Evolutionary conservation across 1,140 invertebrate genomes (phyloP), one percentile per base, ranked within the genome.

Genomic region (Medauroidea extradentata): DNA sequence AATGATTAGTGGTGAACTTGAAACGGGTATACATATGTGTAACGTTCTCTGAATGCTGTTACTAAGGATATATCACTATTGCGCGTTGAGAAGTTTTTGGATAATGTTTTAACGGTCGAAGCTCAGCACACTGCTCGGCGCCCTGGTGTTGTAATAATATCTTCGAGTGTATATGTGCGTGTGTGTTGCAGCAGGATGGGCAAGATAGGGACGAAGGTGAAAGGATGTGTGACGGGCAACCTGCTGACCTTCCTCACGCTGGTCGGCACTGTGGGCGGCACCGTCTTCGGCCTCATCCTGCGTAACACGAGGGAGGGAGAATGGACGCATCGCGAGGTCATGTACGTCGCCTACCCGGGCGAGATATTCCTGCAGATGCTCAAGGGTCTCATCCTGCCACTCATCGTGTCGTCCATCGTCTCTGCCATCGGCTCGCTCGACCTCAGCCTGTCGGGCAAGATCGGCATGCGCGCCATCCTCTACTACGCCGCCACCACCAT

Each of bases 401-500:
- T 96, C 59, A 83, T 96, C 60, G 84, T 94, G 5, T 86, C 91
- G 0, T 94, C 91, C 16, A 90, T 96, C 34, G 85, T 94, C 14
- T 89, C 89, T 24, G 92, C 92, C 4, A 90, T 95, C 52, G 92
- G 90, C 25, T 87, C 85, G 14, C 75, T 94, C 57, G 90, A 94
- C 74, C 42, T 89, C 43, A 85, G 81, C 69, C 80, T 89, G 68
- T 89, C 86, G 51, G 85, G 85, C 75, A 83, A 83, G 63, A 90
- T 94, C 59, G 86, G 87, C 42, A 73, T 83, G 25, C 80, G 93
- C 53, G 90, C 94, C 3, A 86, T 96, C 48, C 79, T 87, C 18
- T 97, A 96, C 75, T 98, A 98, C 73, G 84, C 94, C 70, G 84
- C 87, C 11, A 98, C 95, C 9, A 98, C 95, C 0, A 74, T 96